Percentiles rank a stretch among this genome's conserved stretches.
Conservation (phyloP, 2,888 invertebrate species). For the Acanthoscelides obtectus region DNA sequence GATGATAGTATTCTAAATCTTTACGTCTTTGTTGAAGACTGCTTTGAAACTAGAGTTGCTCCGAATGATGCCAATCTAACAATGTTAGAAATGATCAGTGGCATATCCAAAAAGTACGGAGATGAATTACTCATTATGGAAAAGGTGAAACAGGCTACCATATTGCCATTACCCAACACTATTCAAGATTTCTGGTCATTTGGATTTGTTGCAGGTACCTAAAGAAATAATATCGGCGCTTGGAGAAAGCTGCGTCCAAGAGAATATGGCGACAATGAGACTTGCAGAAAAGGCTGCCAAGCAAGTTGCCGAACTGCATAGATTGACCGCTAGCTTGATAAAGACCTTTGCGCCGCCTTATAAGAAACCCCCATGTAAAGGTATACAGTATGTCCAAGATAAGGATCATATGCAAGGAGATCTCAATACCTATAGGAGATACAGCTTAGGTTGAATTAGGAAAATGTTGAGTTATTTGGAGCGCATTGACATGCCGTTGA, state of each 20-base stretch:
- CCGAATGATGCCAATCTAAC: conserved; percentile 57
- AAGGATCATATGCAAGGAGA: too few species aligned
- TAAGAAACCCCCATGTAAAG: conserved; percentile 20
- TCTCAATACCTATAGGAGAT: too few species aligned
- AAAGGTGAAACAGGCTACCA: conserved; percentile 24
- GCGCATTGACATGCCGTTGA: too few species aligned
- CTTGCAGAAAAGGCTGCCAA: conserved; percentile 54
- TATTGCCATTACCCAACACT: too few species aligned
- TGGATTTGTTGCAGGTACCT: conserved; percentile 41
- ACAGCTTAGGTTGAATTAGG: too few species aligned
- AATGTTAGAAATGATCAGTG: conserved; percentile 54
- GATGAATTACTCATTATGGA: conserved; percentile 52
- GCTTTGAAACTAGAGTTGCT: conserved; percentile 56
- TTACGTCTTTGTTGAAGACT: conserved; percentile 58
- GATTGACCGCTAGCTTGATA: conserved; percentile 48
- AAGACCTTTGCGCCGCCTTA: conserved; percentile 45
- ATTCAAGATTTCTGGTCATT: conserved; percentile 2
- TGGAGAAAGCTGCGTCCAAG: conserved; percentile 51
- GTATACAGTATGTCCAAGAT: too few species aligned
- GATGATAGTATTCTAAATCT: conserved; percentile 55
- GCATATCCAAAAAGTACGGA: conserved; percentile 54
- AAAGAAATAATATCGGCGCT: conserved; percentile 51
- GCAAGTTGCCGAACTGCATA: conserved; percentile 53
- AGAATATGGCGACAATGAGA: conserved; percentile 50
- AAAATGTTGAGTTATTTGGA: too few species aligned